phyloP scores from a whole-genome alignment of 2,113 vertebrate species.

The Leptodactylus fuscus region DNA sequence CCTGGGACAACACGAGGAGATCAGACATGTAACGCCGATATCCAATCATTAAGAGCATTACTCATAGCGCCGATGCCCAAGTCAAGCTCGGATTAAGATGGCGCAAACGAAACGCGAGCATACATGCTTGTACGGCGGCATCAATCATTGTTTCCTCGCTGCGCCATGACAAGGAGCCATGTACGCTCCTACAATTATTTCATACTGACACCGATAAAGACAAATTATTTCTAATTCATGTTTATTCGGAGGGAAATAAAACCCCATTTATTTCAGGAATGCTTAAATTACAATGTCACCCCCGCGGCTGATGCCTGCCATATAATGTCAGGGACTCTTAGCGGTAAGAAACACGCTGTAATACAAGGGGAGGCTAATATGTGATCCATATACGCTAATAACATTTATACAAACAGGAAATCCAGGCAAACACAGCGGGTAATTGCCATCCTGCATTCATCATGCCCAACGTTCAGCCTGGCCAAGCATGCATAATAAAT shows the following conservation, averaged over 20 bases:
- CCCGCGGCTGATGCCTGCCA: neutral
- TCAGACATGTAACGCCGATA: neutral
- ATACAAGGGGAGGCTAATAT: neutral
- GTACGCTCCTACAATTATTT: neutral
- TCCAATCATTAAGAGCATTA: conserved; percentile 24
- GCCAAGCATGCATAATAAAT: neutral
- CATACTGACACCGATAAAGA: neutral
- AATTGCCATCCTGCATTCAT: neutral
- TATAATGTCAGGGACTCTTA: neutral
- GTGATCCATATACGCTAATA: neutral
- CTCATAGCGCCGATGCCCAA: neutral
- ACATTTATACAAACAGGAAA: neutral
- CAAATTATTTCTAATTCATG: conserved; percentile 17
- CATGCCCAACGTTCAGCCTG: neutral
- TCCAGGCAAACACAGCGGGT: neutral
- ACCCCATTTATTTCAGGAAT: neutral
- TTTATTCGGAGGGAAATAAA: neutral
- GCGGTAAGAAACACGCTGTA: neutral
- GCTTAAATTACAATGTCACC: neutral
- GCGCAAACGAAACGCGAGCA: neutral
- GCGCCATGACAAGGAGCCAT: neutral
- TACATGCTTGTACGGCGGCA: neutral
- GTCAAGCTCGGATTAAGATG: neutral
- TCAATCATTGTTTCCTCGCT: conserved; percentile 5
- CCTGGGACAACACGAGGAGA: conserved; percentile 1